Conservation (phyloP, 1,140 invertebrate genomes). For the Araneus ventricosus region DNA sequence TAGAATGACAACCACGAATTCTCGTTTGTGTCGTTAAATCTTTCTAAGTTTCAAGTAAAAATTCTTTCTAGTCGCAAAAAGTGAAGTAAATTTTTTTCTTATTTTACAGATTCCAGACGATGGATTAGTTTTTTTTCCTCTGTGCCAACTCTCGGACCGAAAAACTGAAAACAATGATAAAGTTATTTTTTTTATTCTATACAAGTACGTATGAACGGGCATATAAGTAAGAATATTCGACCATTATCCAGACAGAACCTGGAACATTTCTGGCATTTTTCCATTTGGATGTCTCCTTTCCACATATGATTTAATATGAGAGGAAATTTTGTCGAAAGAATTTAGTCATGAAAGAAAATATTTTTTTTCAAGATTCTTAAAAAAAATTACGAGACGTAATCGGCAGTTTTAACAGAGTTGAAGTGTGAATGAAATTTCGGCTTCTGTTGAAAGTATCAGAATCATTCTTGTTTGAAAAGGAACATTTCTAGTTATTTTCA, state of each 20-base stretch:
- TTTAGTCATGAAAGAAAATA: background rate
- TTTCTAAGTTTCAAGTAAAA: too few species aligned
- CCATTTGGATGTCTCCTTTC: background rate
- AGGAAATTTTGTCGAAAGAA: background rate
- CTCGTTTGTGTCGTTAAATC: too few species aligned
- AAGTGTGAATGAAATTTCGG: too few species aligned
- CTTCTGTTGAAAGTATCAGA: too few species aligned
- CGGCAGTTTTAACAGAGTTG: too few species aligned
- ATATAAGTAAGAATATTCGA: background rate
- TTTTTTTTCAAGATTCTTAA: too few species aligned
- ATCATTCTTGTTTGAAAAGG: too few species aligned
- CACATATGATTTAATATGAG: background rate
- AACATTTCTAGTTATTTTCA: too few species aligned
- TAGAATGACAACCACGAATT: too few species aligned
- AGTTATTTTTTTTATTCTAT: background rate
- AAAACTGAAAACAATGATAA: background rate
- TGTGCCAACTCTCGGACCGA: background rate
- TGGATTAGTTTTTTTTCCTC: background rate
- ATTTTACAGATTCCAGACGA: background rate
- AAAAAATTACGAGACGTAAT: too few species aligned
- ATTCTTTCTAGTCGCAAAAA: too few species aligned
- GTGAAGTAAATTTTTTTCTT: background rate
- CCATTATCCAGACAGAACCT: background rate
- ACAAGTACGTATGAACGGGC: background rate
- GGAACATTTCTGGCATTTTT: background rate